Base-by-base conservation (phyloP, 2,888 invertebrate species). In the Ditylenchus weischeri region DNA sequence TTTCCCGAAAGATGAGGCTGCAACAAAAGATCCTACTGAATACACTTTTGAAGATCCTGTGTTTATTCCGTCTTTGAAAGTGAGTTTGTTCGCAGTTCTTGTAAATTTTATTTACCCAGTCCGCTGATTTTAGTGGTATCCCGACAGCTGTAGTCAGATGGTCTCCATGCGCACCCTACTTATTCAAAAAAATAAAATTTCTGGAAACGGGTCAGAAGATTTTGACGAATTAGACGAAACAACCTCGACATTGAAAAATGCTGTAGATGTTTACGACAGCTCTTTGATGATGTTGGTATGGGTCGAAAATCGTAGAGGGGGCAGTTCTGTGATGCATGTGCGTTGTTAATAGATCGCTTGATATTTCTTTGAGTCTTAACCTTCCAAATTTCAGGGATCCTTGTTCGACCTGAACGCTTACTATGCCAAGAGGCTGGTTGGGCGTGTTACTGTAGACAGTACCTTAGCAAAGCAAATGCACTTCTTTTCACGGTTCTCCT, bases 391-490 rank as follows among this genome's bases (percentile, higher is more conserved):
- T 35, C 21, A 73, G 58, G 71, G 71, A 8, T 43, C 72, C 7
- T 36, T 71, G 13, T 71, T 71, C 57, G 71, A 71, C 36, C 50
- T 71, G 38, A 73, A 71, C 43, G 64, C 64, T 35, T 71, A 68
- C 43, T 71, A 71, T 54, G 73, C 61, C 6, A 71, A 73, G 29
- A 57, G 71, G 15, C 21, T 69, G 19, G 48, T 64, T 11, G 23
- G 35, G 3, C 21, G 51, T 13, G n/a, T 69, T 13, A 36, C 18
- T 11, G 19, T 50, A 35, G 68, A 69, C 36, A 47, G n/a, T 13
- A 70, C 69, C 4, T 29, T 69, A 10, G 69, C 68, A n/a, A 50
- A 50, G 21, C 68, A 68, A 43, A 54, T 69, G n/a, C 68, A 57
- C 18, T 68, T 68, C 35, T 54, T 68, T 47, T 51, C 68, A 5